Percentiles rank a stretch among this genome's conserved stretches.
Evolutionary conservation across 2,888 invertebrate genomes (phyloP).

Genomic region (Acanthoscelides obtectus): DNA sequence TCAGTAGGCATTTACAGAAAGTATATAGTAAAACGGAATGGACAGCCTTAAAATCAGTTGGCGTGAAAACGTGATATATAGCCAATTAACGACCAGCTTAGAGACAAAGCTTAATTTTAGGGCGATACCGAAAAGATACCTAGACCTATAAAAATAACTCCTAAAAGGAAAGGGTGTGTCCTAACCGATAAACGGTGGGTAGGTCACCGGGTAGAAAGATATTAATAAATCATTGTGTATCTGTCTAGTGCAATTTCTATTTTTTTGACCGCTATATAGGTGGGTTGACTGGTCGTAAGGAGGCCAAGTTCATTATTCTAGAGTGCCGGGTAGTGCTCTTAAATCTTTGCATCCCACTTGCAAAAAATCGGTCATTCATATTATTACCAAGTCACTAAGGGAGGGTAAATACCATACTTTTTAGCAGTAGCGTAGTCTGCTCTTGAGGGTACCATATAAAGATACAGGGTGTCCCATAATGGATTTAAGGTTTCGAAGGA

Average conservation of each 20-base stretch:
- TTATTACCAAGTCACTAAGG: too few species aligned
- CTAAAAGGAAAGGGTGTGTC: neutral
- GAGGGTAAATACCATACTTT: too few species aligned
- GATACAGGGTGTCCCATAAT: too few species aligned
- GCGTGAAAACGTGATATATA: neutral
- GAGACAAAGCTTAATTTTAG: neutral
- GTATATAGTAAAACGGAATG: too few species aligned
- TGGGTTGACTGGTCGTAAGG: neutral
- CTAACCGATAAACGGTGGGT: neutral
- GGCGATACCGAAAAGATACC: neutral
- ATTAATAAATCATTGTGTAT: neutral
- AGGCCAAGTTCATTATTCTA: neutral
- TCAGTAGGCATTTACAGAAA: too few species aligned
- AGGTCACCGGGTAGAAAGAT: neutral
- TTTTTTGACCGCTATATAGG: neutral
- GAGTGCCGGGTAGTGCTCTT: neutral
- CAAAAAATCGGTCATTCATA: too few species aligned
- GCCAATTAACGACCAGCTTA: neutral
- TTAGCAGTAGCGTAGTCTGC: too few species aligned
- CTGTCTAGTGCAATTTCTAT: neutral
- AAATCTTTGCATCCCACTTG: too few species aligned
- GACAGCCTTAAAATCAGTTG: neutral
- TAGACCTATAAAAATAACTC: neutral
- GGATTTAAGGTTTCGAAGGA: too few species aligned
- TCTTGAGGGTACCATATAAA: too few species aligned